Base-by-base conservation (phyloP, 2,797 vertebrate genomes). In the Paguma larvata region DNA sequence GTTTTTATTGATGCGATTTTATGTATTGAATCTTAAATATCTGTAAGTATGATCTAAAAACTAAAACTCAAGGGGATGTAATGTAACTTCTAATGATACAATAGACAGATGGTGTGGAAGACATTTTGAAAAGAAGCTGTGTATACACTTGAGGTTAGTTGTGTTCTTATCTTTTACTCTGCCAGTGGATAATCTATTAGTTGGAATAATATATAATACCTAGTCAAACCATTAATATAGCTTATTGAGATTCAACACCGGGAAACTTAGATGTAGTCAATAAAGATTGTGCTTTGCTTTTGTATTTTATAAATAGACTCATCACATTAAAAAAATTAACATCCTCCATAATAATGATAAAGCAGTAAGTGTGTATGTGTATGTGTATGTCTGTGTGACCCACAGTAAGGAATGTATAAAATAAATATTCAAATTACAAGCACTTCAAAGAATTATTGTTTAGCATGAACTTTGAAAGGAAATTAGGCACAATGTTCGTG, bases 381-480 rank as follows among this genome's bases (percentile, higher is more conserved):
- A 6, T 72, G 18, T 79, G 44, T 21, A 14, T 70, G 79, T 77
- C 48, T 90, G 41, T 70, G 16, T 85, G 63, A 72, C 38, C 4
- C 21, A 89, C 27, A 72, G 18, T 75, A 80, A 92, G 3, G n/a
- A 13, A 80, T 79, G 5, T 38, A 67, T 53, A 70, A 65, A 83
- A 27, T 82, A 75, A 73, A 73, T 53, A 70, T 44, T 85, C 46
- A 92, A 48, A 91, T 86, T 59, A 91, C 27, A 96, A 91, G 6
- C 53, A 70, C 85, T 95, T 88, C n/a, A 94, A 97, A 93, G 10
- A 83, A 62, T 56, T 48, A 10, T 73, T 11, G 7, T 72, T 91
- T 91, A 79, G 10, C 12, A 46, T 15, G 16, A 41, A 32, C 19
- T 65, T 86, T 97, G 48, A 89, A 91, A 10, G 59, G 77, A 89